Base-by-base conservation (phyloP, 2,888 invertebrate genomes). In the Alentia gelatinosa region DNA sequence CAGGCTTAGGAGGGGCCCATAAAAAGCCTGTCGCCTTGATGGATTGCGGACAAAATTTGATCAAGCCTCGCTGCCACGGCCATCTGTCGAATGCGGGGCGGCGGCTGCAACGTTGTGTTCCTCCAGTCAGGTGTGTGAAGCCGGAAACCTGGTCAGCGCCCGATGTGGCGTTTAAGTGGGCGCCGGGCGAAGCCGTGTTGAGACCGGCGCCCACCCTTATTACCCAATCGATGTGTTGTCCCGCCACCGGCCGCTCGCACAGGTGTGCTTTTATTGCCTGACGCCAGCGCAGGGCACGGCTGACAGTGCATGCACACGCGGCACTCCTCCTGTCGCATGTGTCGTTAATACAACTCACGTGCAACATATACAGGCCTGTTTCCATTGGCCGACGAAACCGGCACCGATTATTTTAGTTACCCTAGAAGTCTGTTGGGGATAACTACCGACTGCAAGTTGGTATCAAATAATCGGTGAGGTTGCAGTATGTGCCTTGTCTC, bases 1-100 rank as follows among this genome's bases (percentile, higher is more conserved):
- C 68, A 4, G 68, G 30, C n/a, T 4, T 37, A 39, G 37, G 35
- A 12, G n/a, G 15, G 30, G 30, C 47, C 42, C 35, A 47, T 86
- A 86, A 86, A 86, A 86, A 86, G 47, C 33, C 86, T 50, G 47
- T 86, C 86, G 50, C 86, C 47, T 35, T 86, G 86, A 86, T 86
- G 86, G 86, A 86, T 86, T 47, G 86, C 47, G 5, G 26, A 33
- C 47, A 42, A 42, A 86, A 86, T 86, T 86, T 86, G 86, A 86
- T 86, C 86, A 50, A 47, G 50, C 47, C 86, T 42, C 86, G 86
- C 30, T 50, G 47, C 30, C 42, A 33, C 42, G 86, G 47, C 86
- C 86, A 86, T 86, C 86, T 86, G 86, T 86, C 42, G 86, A 12
- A 83, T 83, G 19, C 7, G 37, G 39, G 33, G 30, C 30, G 5